Conservation (phyloP, 2,113 vertebrate genomes). For the Manacus vitellinus region DNA sequence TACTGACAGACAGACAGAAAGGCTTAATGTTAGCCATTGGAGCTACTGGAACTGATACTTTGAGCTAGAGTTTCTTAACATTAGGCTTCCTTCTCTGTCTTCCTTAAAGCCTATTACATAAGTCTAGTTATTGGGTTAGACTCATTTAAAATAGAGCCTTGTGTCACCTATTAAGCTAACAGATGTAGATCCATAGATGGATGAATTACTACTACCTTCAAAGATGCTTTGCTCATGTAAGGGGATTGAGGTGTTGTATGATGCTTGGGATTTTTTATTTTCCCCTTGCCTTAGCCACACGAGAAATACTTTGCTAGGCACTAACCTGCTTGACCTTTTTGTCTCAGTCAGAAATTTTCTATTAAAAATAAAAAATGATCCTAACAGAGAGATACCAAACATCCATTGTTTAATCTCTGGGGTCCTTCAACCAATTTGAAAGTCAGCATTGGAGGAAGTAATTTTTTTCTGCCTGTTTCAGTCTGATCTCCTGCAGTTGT, state of each 20-base stretch:
- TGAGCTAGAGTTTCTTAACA: slow-evolving; percentile 59
- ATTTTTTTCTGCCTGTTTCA: slow-evolving; percentile 65
- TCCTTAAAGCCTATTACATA: slow-evolving; percentile 26
- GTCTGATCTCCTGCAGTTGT: slow-evolving; percentile 49
- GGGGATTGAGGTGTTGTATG: neutral
- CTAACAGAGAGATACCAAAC: slow-evolving; percentile 55
- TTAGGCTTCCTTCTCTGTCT: slow-evolving; percentile 14
- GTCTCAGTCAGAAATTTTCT: slow-evolving; percentile 73
- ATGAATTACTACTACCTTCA: slow-evolving; percentile 40
- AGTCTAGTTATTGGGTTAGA: slow-evolving; percentile 40
- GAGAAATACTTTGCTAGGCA: slow-evolving; percentile 56
- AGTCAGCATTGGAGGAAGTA: slow-evolving; percentile 57
- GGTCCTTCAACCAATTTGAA: slow-evolving; percentile 70
- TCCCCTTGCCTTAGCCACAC: slow-evolving; percentile 36
- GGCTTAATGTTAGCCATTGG: slow-evolving; percentile 10
- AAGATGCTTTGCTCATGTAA: neutral
- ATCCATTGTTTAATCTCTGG: slow-evolving; percentile 63
- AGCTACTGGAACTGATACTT: slow-evolving; percentile 49
- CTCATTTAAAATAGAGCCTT: slow-evolving; percentile 45
- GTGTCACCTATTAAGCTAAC: slow-evolving; percentile 52
- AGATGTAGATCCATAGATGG: slow-evolving; percentile 22
- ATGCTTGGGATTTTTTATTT: slow-evolving; percentile 33
- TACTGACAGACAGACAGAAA: slow-evolving; percentile 34
- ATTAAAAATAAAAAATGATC: slow-evolving; percentile 72
- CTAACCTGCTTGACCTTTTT: slow-evolving; percentile 50